A percentile compares a stretch with the other conserved stretches of the same genome.
These are phyloP conservation scores for Heliconius melpomene DNA, from an alignment of 1,140 invertebrate species.

Conservation along the genomic window DNA sequence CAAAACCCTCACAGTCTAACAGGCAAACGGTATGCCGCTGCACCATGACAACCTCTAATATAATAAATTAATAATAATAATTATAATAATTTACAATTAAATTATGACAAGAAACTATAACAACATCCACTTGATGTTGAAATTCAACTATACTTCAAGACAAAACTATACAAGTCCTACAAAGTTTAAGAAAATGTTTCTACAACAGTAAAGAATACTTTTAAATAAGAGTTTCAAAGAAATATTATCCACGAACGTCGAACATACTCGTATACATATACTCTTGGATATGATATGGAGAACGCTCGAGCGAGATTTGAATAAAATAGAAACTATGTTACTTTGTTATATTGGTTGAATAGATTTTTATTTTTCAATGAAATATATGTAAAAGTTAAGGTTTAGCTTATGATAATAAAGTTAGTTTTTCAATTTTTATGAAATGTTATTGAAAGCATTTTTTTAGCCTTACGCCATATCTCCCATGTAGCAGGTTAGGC, in stretches of 20 bases:
- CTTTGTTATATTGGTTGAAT: neutral
- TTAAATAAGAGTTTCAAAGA: slow-evolving; percentile 2
- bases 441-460: too few species aligned
- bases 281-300: neutral
- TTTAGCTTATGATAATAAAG: neutral
- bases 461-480: too few species aligned
- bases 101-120: neutral
- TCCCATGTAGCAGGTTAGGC: too few species aligned
- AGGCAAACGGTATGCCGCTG: too few species aligned
- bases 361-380: neutral
- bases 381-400: neutral
- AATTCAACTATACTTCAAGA: neutral
- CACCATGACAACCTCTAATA: too few species aligned
- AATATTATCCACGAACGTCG: slow-evolving; percentile 14
- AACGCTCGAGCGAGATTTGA: neutral
- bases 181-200: neutral
- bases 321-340: slow-evolving; percentile 1
- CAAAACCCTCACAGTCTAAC: too few species aligned
- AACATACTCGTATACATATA: neutral
- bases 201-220: neutral
- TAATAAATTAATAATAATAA: too few species aligned
- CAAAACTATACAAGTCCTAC: neutral
- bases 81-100: too few species aligned
- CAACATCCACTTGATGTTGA: neutral
- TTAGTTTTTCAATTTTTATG: too few species aligned